Evolutionary conservation across 1,140 invertebrate species (phyloP).

Genomic region (Hyles euphorbiae): DNA sequence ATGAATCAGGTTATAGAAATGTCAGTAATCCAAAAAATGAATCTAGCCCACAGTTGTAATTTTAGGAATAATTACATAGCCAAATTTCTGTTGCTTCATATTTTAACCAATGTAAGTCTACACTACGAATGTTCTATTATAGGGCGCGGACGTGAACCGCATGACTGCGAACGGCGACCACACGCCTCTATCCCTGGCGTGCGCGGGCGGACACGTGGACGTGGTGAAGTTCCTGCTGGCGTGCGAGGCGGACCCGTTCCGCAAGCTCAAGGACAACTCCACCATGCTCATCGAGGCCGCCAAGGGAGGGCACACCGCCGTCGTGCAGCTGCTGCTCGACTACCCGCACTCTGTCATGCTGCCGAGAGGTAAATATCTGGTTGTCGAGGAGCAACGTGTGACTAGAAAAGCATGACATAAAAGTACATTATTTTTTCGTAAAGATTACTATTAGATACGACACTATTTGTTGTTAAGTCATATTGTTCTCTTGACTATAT

Average conservation of each 20-base stretch:
- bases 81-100: neutral
- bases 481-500: no score
- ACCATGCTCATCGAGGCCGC: slow-evolving; percentile 99
- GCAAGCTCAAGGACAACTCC: slow-evolving; percentile 98
- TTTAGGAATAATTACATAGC: neutral
- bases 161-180: slow-evolving; percentile 99
- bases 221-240: slow-evolving; percentile 94
- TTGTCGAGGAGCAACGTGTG: neutral
- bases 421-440: neutral
- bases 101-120: no score
- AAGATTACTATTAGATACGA: no score
- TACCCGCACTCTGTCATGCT: slow-evolving; percentile 91
- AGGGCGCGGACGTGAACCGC: slow-evolving; percentile 93
- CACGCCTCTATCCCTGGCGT: slow-evolving; percentile 97
- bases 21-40: no score
- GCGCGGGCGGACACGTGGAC: slow-evolving; percentile 94
- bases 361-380: slow-evolving; percentile 49
- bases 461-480: no score
- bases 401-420: neutral
- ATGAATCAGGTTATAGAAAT: no score
- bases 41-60: neutral
- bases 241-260: slow-evolving; percentile 94
- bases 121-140: neutral
- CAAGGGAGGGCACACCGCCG: slow-evolving; percentile 96
- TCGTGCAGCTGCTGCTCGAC: slow-evolving; percentile 95